phyloP scores from a whole-genome alignment of 2,797 vertebrate genomes.

The Nyctalus aviator region DNA sequence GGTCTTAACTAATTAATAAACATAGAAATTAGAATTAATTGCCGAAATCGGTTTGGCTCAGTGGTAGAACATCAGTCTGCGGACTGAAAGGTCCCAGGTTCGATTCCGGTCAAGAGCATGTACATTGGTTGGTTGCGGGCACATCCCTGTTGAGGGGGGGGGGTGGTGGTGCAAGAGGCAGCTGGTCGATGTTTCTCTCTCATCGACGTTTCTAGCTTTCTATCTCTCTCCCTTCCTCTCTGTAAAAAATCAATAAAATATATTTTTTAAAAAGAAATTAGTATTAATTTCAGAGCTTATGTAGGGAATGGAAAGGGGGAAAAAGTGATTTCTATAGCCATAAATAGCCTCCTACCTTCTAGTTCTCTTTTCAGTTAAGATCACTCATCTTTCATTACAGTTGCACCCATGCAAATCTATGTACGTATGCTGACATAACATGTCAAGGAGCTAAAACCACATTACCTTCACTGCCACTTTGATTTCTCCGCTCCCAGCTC shows the following conservation, averaged over 20 bases:
- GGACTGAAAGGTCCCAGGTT: too few relatives aligned
- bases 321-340: not conserved
- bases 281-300: not conserved
- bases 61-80: too few relatives aligned
- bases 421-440: not conserved
- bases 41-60: too few relatives aligned
- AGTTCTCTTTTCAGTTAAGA: not conserved
- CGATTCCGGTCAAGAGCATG: too few relatives aligned
- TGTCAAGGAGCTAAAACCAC: not conserved
- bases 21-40: not conserved
- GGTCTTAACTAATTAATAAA: not conserved
- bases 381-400: not conserved
- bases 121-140: too few relatives aligned
- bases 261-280: not conserved
- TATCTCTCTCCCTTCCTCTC: too few relatives aligned
- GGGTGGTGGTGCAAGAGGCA: too few relatives aligned
- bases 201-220: too few relatives aligned
- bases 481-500: conserved; percentile 81
- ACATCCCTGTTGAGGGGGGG: too few relatives aligned
- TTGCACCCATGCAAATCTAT: not conserved
- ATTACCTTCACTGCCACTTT: conserved; percentile 90
- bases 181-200: too few relatives aligned
- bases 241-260: too few relatives aligned
- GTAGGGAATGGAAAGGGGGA: not conserved
- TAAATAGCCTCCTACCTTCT: not conserved